A percentile compares a stretch with the other conserved stretches of the same genome.
Evolutionary conservation across 2,113 vertebrate species (phyloP).

Genomic region (Nicator chloris): DNA sequence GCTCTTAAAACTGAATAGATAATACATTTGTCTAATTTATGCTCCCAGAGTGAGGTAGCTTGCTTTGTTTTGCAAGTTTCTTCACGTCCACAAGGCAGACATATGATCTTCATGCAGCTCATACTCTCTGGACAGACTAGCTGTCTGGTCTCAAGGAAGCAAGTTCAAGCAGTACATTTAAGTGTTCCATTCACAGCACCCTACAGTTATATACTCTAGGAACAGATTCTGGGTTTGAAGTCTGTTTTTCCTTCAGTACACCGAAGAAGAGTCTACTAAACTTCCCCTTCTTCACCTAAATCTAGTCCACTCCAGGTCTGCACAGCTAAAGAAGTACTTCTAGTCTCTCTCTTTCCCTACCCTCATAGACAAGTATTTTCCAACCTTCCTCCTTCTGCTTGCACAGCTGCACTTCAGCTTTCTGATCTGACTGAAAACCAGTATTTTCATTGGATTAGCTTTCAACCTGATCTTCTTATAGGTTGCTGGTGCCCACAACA

Average conservation of each 20-base stretch:
- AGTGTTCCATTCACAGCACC: neutral
- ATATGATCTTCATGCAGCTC: neutral
- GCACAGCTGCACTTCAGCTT: neutral
- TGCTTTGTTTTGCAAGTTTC: neutral
- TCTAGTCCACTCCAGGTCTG: neutral
- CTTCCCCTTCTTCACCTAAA: neutral
- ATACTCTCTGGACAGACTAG: neutral
- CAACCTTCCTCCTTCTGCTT: neutral
- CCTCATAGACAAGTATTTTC: neutral
- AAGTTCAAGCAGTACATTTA: neutral
- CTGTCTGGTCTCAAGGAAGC: neutral
- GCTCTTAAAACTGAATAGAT: neutral
- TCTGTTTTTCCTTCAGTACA: neutral
- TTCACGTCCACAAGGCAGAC: neutral
- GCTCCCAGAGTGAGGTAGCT: neutral
- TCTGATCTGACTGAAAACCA: neutral
- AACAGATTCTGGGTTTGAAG: neutral
- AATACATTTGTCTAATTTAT: neutral
- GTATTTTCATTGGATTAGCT: neutral
- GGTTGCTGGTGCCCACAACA: neutral
- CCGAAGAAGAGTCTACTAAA: neutral
- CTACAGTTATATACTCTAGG: neutral
- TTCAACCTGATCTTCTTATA: neutral
- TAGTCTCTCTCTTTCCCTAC: neutral
- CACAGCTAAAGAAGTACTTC: neutral